Percentiles rank a stretch among this genome's conserved stretches.
Conservation (phyloP, 2,113 vertebrate genomes). For the Mirounga angustirostris region DNA sequence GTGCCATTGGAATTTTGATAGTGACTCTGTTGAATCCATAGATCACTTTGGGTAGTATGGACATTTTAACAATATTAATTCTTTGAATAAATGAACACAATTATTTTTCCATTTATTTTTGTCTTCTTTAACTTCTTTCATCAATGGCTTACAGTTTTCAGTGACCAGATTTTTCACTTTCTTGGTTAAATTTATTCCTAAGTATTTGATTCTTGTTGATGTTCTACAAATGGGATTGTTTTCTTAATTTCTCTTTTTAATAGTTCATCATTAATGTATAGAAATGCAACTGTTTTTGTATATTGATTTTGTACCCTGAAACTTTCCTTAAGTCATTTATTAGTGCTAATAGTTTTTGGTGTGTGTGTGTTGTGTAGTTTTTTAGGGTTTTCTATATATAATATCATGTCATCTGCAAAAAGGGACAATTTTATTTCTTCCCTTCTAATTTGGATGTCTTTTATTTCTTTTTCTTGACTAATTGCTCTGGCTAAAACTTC, state of each 20-base stretch:
- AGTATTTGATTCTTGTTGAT: not conserved
- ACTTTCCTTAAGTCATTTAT: not conserved
- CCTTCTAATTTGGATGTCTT: not conserved
- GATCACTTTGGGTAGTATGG: not conserved
- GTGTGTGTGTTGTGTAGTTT: not conserved
- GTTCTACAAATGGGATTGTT: not conserved
- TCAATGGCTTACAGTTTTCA: not conserved
- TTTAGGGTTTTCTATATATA: not conserved
- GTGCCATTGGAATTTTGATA: not conserved
- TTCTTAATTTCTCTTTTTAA: not conserved
- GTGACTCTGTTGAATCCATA: not conserved
- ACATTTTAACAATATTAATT: not conserved
- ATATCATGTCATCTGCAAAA: not conserved
- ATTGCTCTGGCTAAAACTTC: not conserved
- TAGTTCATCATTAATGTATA: not conserved
- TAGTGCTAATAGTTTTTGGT: not conserved
- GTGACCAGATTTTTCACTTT: not conserved
- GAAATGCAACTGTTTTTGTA: not conserved
- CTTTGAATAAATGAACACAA: not conserved
- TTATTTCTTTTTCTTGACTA: not conserved
- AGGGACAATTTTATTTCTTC: not conserved
- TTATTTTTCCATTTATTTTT: not conserved
- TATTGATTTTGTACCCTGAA: not conserved
- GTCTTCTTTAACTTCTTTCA: not conserved
- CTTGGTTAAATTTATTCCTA: not conserved